These are phyloP conservation scores for Drosophila subpulchrella DNA, from an alignment of 1,140 invertebrate species.

Conservation along the genomic window DNA sequence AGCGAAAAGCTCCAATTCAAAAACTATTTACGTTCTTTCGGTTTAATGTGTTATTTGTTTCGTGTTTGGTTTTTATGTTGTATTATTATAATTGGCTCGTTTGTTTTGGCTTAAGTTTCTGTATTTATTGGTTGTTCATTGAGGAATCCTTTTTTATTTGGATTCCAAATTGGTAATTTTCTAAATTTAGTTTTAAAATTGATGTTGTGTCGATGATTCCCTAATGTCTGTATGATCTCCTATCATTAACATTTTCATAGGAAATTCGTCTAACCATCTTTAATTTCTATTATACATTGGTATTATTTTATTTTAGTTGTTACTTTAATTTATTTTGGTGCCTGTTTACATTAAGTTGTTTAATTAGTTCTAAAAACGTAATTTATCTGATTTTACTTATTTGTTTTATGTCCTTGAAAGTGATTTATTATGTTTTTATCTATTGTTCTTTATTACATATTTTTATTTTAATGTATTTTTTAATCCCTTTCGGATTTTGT, in stretches of 20 bases:
- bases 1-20: conserved; percentile 58
- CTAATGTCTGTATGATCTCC: conserved; percentile 3
- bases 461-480: too few relatives aligned
- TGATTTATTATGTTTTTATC: conserved; percentile 2
- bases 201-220: conserved; percentile 4
- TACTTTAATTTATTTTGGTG: conserved; percentile 19
- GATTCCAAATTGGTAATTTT: conserved; percentile 1
- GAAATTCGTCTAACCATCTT: conserved; percentile 8
- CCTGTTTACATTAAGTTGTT: conserved; percentile 9
- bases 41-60: conserved; percentile 43
- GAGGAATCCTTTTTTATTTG: conserved; percentile 4
- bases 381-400: not conserved
- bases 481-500: too few relatives aligned
- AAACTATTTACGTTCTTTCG: conserved; percentile 58
- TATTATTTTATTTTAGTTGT: not conserved
- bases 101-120: conserved; percentile 25
- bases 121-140: conserved; percentile 8
- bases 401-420: conserved; percentile 10
- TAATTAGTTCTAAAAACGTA: not conserved
- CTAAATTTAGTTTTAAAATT: conserved; percentile 20
- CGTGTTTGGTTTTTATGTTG: conserved; percentile 11
- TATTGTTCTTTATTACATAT: not conserved
- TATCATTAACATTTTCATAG: conserved; percentile 1
- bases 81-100: conserved; percentile 20
- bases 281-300: not conserved